These are phyloP conservation scores for Arrhamphus sclerolepis DNA, from an alignment of 2,797 vertebrate genomes.

Conservation along the genomic window DNA sequence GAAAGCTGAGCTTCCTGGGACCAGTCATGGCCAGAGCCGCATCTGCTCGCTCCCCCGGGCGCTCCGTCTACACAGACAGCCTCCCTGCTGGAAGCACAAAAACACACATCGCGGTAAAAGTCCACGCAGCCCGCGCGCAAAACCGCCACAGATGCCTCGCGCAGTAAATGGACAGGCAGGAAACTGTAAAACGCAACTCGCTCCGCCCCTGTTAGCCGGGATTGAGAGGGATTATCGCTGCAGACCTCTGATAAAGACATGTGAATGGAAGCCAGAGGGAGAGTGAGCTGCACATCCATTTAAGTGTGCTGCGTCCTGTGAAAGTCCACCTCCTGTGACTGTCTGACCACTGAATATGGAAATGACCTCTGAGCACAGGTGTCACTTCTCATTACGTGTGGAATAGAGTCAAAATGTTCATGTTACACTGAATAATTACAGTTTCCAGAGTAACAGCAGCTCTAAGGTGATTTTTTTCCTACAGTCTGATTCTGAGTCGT, in stretches of 20 bases:
- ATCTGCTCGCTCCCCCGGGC: slow-evolving; percentile 63
- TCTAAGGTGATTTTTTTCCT: too few relatives aligned
- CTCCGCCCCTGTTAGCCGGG: slow-evolving; percentile 76
- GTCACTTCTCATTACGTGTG: neutral
- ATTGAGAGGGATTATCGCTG: slow-evolving; percentile 77
- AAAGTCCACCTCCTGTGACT: slow-evolving; percentile 24
- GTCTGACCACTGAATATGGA: slow-evolving; percentile 9
- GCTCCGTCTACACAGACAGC: slow-evolving; percentile 44
- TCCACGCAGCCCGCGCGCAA: too few relatives aligned
- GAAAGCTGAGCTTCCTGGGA: slow-evolving; percentile 69
- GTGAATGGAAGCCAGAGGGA: slow-evolving; percentile 59
- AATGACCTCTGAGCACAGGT: slow-evolving; percentile 3
- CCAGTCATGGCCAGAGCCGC: slow-evolving; percentile 75
- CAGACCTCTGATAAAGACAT: slow-evolving; percentile 70
- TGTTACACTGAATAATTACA: too few relatives aligned
- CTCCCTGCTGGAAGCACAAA: slow-evolving; percentile 29
- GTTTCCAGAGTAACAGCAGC: too few relatives aligned
- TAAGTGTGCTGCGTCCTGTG: slow-evolving; percentile 32
- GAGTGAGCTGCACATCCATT: slow-evolving; percentile 47
- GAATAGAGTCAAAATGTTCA: neutral
- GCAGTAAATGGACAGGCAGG: slow-evolving; percentile 41
- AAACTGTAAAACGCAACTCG: slow-evolving; percentile 54
- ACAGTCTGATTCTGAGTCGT: too few relatives aligned
- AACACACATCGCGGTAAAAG: slow-evolving; percentile 22
- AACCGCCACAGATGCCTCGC: too few relatives aligned